Conservation (phyloP, 2,888 invertebrate genomes). For the Schizaphis graminum region DNA sequence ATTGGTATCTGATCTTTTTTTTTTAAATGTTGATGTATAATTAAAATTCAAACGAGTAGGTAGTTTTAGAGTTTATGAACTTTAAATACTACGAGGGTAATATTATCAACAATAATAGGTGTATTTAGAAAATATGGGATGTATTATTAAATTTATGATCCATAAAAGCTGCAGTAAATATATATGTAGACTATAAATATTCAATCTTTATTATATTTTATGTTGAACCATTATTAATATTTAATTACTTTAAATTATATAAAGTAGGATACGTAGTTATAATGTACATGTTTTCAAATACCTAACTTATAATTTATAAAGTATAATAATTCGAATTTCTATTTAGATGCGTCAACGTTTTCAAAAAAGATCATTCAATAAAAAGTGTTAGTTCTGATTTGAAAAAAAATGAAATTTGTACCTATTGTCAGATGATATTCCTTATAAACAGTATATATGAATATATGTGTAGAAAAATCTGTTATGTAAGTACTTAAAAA, state of each 20-base stretch:
- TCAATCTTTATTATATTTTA: neutral
- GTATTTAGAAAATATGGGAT: neutral
- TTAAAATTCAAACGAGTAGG: neutral
- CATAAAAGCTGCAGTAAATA: neutral
- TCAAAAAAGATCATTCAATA: neutral
- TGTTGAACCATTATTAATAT: neutral
- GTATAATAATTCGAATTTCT: neutral
- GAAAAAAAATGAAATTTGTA: neutral
- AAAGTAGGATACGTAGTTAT: neutral
- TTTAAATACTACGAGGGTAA: neutral
- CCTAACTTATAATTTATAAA: neutral
- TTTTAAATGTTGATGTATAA: neutral
- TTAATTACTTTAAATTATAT: neutral
- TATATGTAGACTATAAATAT: neutral
- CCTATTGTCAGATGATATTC: neutral
- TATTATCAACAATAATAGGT: neutral
- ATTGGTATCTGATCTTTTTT: neutral
- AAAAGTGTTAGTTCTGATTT: neutral
- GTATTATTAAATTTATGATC: neutral
- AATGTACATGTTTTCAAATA: neutral
- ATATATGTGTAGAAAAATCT: neutral
- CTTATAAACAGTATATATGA: neutral
- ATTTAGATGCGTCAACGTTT: neutral
- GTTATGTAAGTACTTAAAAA: neutral
- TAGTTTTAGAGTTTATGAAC: neutral